Percentiles rank a stretch among this genome's conserved stretches.
Evolutionary conservation across 2,888 invertebrate species (phyloP).

Genomic region (Petrophora chlorosata): DNA sequence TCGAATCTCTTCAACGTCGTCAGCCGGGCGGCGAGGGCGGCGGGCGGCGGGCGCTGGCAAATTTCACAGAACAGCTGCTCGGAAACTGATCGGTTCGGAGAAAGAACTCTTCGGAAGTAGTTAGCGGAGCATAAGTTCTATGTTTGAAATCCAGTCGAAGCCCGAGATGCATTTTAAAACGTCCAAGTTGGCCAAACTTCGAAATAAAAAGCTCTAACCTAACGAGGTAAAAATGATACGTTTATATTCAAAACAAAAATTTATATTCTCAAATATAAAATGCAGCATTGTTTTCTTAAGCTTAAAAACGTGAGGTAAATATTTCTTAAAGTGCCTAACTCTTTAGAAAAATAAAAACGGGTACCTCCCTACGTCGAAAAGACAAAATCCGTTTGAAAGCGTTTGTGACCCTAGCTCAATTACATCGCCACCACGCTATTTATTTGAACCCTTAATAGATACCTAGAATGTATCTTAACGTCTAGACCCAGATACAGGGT

Average conservation of each 20-base stretch:
- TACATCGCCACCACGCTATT: neutral
- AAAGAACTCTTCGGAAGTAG: slow-evolving; percentile 61
- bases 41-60: slow-evolving; percentile 20
- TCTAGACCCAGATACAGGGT: slow-evolving; percentile 29
- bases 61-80: slow-evolving; percentile 50
- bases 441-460: slow-evolving; percentile 28
- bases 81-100: slow-evolving; percentile 51
- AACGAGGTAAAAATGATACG: slow-evolving; percentile 22
- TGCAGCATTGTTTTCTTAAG: too few species aligned
- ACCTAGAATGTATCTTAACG: slow-evolving; percentile 22
- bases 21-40: too few species aligned
- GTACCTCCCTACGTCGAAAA: too few species aligned
- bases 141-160: slow-evolving; percentile 61
- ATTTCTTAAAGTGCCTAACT: too few species aligned
- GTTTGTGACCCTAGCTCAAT: too few species aligned
- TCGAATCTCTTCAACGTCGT: slow-evolving; percentile 20
- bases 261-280: too few species aligned
- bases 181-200: slow-evolving; percentile 39
- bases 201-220: slow-evolving; percentile 33
- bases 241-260: too few species aligned
- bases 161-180: slow-evolving; percentile 56
- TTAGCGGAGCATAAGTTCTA: slow-evolving; percentile 62
- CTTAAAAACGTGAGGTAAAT: too few species aligned
- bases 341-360: too few species aligned
- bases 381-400: too few species aligned